These are phyloP conservation scores for Serripes groenlandicus DNA, from an alignment of 2,888 invertebrate genomes.

Conservation along the genomic window DNA sequence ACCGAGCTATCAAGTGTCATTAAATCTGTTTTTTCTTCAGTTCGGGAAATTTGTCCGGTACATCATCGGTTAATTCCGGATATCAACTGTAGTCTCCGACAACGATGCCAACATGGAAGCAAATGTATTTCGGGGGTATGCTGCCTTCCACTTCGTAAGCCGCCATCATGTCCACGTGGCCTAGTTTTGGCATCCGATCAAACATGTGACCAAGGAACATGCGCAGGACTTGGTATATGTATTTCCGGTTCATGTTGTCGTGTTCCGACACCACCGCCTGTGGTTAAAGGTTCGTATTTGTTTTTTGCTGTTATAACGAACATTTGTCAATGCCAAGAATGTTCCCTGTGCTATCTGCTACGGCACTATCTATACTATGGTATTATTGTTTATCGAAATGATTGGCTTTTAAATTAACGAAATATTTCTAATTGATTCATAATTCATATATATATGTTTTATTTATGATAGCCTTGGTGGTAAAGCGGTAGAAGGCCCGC, in stretches of 20 bases:
- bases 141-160: slow-evolving; percentile 19
- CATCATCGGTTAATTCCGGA: slow-evolving; percentile 31
- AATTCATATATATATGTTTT: too few species aligned
- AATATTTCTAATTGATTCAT: too few species aligned
- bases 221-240: slow-evolving; percentile 35
- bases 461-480: too few species aligned
- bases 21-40: background rate
- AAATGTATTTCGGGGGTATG: slow-evolving; percentile 47
- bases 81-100: slow-evolving; percentile 47
- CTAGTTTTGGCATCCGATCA: slow-evolving; percentile 12
- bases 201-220: slow-evolving; percentile 43
- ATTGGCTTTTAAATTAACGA: too few species aligned
- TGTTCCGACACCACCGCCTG: slow-evolving; percentile 2
- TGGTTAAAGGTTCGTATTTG: background rate
- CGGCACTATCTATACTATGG: too few species aligned
- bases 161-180: slow-evolving; percentile 32
- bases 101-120: slow-evolving; percentile 40
- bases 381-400: too few species aligned
- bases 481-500: too few species aligned
- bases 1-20: too few species aligned
- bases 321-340: too few species aligned
- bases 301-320: background rate
- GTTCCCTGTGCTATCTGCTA: too few species aligned
- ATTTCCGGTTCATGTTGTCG: slow-evolving; percentile 52
- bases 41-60: slow-evolving; percentile 22